Evolutionary conservation across 2,113 vertebrate genomes (phyloP).

Genomic region (Pachycephala philippinensis): DNA sequence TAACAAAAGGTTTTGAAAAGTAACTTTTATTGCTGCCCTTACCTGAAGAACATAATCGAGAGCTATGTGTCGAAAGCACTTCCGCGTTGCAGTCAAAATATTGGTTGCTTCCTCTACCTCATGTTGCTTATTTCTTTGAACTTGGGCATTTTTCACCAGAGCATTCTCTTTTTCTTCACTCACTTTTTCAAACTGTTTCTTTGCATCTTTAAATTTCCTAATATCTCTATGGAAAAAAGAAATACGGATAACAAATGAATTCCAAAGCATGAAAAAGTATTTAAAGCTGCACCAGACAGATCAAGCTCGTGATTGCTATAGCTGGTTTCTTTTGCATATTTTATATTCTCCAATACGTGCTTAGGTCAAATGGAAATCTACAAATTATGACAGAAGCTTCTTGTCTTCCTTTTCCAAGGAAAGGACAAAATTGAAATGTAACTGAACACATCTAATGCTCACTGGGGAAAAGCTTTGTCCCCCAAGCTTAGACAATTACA

Average conservation of each 20-base stretch:
- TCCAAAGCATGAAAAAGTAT: not conserved
- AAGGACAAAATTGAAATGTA: not conserved
- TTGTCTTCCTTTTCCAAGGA: not conserved
- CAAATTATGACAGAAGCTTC: not conserved
- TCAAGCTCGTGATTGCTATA: rapidly evolving
- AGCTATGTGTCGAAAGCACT: slow-evolving; percentile 95
- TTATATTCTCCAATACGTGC: not conserved
- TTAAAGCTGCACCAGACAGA: not conserved
- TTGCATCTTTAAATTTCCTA: slow-evolving; percentile 95
- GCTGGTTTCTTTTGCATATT: not conserved
- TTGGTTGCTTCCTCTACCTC: slow-evolving; percentile 95
- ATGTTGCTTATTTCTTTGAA: slow-evolving; percentile 92
- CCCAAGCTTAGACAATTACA: not conserved
- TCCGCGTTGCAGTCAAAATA: slow-evolving; percentile 92
- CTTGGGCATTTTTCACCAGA: slow-evolving; percentile 92
- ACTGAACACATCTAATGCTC: not conserved
- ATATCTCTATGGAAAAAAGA: slow-evolving; percentile 81
- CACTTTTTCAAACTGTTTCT: slow-evolving; percentile 98
- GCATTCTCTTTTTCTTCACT: slow-evolving; percentile 97
- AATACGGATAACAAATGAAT: not conserved
- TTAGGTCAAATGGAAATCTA: not conserved
- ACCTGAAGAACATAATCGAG: slow-evolving; percentile 98
- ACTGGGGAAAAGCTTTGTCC: not conserved
- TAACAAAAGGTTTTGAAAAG: not conserved
- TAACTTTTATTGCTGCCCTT: not conserved